phyloP scores from a whole-genome alignment of 2,888 invertebrate species.

The Abrostola triplasia region DNA sequence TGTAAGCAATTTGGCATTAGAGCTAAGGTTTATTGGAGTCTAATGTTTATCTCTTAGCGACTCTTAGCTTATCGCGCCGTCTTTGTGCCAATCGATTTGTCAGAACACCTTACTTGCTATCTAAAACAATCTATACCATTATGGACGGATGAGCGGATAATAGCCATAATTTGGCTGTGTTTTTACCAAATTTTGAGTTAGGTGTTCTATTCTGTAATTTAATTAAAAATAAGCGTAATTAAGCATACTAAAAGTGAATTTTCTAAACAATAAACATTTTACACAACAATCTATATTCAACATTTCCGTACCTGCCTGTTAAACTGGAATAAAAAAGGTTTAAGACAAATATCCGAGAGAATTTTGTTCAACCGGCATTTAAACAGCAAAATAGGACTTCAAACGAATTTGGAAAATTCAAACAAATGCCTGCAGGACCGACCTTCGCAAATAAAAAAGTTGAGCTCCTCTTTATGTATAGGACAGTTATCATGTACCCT shows the following conservation, averaged over 20 bases:
- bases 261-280: background rate
- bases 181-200: no score
- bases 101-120: no score
- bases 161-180: no score
- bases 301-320: conserved; percentile 17
- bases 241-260: background rate
- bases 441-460: conserved; percentile 46
- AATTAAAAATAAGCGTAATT: no score
- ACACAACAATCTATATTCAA: conserved; percentile 39
- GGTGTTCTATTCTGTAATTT: no score
- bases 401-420: conserved; percentile 50
- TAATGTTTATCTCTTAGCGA: no score
- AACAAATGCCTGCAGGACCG: conserved; percentile 38
- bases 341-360: conserved; percentile 45
- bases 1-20: no score
- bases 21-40: no score
- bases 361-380: conserved; percentile 49
- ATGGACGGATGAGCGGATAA: no score
- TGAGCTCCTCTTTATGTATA: conserved; percentile 18
- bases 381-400: conserved; percentile 39
- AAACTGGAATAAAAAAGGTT: conserved; percentile 35
- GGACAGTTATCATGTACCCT: conserved; percentile 27
- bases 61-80: no score
- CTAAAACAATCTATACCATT: no score
- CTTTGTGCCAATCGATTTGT: no score